Percentiles rank a stretch among this genome's conserved stretches.
Evolutionary conservation across 2,888 invertebrate genomes (phyloP).

Genomic region (Ametastegia equiseti): DNA sequence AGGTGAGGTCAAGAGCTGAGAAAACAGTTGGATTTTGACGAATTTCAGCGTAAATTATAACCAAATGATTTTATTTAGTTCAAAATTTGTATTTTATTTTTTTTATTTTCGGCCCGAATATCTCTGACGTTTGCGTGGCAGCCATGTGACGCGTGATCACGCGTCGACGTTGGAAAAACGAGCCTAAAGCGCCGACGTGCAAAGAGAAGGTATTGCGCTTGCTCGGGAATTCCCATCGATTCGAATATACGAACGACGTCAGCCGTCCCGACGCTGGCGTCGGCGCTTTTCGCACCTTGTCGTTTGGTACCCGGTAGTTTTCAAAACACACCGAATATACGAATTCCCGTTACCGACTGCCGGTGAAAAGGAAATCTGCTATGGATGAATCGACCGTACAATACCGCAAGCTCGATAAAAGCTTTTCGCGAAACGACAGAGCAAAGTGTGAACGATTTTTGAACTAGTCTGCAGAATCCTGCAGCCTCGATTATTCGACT

Average conservation of each 20-base stretch:
- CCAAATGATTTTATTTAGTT: neutral
- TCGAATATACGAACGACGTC: neutral
- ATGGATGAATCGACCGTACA: no score
- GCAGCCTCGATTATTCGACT: neutral
- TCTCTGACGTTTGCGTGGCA: constrained; percentile 59
- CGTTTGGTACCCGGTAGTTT: neutral
- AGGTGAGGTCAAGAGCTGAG: no score
- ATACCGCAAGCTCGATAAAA: no score
- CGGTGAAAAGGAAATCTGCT: no score
- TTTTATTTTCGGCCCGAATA: neutral
- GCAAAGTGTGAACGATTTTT: no score
- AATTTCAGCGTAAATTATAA: neutral
- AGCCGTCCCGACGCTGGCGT: constrained; percentile 12
- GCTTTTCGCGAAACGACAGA: no score
- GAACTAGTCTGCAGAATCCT: neutral
- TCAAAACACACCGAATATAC: no score
- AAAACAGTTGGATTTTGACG: no score
- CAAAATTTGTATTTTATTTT: neutral
- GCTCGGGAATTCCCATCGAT: constrained; percentile 34
- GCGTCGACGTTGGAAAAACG: constrained; percentile 56
- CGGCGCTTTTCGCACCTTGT: neutral
- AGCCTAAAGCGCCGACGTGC: constrained; percentile 17
- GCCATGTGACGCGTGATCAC: constrained; percentile 64
- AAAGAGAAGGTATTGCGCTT: constrained; percentile 29
- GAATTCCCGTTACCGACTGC: constrained; percentile 6